phyloP scores from a whole-genome alignment of 2,797 vertebrate species.

The Cuculus canorus region DNA sequence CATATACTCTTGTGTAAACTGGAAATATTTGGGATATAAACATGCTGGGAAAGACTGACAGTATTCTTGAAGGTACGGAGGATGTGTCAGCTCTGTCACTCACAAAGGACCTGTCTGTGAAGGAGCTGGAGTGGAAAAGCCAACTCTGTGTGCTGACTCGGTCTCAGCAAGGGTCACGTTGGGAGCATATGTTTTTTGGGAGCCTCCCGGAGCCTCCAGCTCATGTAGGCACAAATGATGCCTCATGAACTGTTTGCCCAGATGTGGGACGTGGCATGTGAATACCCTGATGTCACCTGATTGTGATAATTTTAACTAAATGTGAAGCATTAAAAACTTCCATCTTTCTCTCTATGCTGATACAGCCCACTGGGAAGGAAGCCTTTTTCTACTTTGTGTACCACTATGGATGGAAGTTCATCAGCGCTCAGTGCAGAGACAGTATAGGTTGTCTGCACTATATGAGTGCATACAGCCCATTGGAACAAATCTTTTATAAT shows the following conservation, averaged over 20 bases:
- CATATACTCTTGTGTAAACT: background rate
- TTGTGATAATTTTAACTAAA: background rate
- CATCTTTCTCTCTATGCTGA: background rate
- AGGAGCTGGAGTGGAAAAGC: background rate
- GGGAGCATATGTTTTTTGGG: fast-evolving
- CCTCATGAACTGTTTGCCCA: background rate
- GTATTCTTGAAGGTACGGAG: background rate
- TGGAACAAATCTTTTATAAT: background rate
- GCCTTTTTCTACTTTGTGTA: background rate
- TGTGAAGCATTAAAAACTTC: background rate
- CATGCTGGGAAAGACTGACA: background rate
- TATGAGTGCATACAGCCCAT: background rate
- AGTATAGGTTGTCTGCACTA: background rate
- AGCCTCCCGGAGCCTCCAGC: background rate
- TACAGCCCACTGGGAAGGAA: background rate
- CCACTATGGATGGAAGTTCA: background rate
- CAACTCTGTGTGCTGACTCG: fast-evolving
- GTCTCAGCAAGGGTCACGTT: fast-evolving
- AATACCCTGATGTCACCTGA: fast-evolving
- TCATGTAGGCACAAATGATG: background rate
- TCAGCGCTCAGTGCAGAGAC: background rate
- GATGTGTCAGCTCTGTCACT: background rate
- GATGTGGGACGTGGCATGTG: background rate
- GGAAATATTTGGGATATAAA: background rate
- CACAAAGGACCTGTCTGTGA: background rate